These are phyloP conservation scores for Diorhabda carinulata DNA, from an alignment of 1,140 invertebrate genomes.

Conservation along the genomic window DNA sequence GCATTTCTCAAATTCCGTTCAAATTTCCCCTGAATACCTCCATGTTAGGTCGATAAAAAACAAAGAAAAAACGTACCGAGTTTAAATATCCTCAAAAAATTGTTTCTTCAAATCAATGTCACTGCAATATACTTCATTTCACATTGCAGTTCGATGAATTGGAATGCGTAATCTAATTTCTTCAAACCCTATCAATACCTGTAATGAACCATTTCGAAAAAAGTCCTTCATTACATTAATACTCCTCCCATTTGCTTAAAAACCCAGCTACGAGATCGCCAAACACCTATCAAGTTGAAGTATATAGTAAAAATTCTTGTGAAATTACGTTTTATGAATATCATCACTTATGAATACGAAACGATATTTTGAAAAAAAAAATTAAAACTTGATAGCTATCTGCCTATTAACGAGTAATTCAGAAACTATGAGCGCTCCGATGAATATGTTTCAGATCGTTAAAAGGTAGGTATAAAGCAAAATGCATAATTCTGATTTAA, in stretches of 20 bases:
- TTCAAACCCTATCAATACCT: neutral
- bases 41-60: too few relatives aligned
- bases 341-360: constrained; percentile 6
- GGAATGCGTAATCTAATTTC: neutral
- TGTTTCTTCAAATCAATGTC: too few relatives aligned
- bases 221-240: neutral
- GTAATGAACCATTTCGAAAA: neutral
- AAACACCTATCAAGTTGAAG: constrained; percentile 1
- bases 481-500: neutral
- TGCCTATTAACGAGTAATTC: constrained; percentile 6
- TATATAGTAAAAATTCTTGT: neutral
- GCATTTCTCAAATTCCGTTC: too few relatives aligned
- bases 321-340: constrained; percentile 7
- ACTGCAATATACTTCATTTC: too few relatives aligned
- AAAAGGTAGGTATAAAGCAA: constrained; percentile 5
- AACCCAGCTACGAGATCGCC: neutral
- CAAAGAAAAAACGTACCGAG: too few relatives aligned
- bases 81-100: too few relatives aligned
- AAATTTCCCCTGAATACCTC: too few relatives aligned
- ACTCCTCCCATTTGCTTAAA: too few relatives aligned
- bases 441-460: constrained; percentile 4
- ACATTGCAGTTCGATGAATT: neutral
- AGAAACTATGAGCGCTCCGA: neutral
- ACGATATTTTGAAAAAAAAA: neutral
- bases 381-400: constrained; percentile 6